These are phyloP conservation scores for Pterophyllum scalare DNA, from an alignment of 2,113 vertebrate genomes.

Conservation along the genomic window DNA sequence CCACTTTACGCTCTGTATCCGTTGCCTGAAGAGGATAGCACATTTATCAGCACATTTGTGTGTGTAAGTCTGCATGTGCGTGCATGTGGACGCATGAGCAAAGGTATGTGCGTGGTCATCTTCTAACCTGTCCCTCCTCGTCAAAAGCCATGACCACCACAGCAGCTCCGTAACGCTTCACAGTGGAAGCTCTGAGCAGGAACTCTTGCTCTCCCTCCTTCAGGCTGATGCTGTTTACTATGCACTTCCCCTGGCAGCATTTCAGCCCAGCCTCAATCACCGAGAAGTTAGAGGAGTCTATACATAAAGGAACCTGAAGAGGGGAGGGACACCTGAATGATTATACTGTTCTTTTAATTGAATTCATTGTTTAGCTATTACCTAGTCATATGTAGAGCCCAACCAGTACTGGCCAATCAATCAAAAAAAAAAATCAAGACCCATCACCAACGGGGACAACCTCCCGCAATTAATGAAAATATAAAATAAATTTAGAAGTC, in stretches of 20 bases:
- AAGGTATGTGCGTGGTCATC: background rate
- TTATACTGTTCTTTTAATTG: background rate
- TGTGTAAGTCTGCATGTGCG: background rate
- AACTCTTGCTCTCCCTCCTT: slow-evolving; percentile 96
- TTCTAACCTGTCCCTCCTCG: slow-evolving; percentile 90
- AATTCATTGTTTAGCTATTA: background rate
- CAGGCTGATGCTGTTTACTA: slow-evolving; percentile 97
- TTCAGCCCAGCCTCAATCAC: slow-evolving; percentile 96
- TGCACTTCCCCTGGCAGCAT: slow-evolving; percentile 96
- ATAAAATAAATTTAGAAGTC: too few species aligned
- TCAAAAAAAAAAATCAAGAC: too few species aligned
- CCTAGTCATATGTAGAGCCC: background rate
- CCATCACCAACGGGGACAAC: too few species aligned
- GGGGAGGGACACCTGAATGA: background rate
- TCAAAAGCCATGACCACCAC: slow-evolving; percentile 98
- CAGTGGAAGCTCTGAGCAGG: slow-evolving; percentile 84
- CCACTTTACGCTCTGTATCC: slow-evolving; percentile 87
- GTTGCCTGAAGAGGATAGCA: slow-evolving; percentile 84
- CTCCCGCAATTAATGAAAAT: too few species aligned
- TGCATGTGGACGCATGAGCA: background rate
- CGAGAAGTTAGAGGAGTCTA: slow-evolving; percentile 95
- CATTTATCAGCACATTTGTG: background rate
- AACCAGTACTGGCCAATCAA: too few species aligned
- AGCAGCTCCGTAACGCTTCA: slow-evolving; percentile 91
- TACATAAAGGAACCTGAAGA: slow-evolving; percentile 92